Base-by-base conservation (phyloP, 53 echinoderm and acorn worm genomes). In the Actinopyga echinites region DNA sequence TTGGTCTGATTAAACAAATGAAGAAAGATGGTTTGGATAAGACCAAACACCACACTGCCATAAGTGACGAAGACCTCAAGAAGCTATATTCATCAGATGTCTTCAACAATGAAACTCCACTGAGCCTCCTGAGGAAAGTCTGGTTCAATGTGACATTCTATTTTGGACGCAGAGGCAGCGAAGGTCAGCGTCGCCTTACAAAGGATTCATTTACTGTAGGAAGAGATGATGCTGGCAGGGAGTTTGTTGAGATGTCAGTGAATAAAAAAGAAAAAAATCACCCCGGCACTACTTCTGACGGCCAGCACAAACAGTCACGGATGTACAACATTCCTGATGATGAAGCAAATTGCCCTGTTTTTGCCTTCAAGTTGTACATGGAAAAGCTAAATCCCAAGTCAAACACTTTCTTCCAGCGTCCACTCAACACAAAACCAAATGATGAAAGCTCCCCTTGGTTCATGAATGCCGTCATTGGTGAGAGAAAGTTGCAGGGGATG, bases 361-460 rank as follows among this genome's bases (percentile, higher is more conserved):
- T 17, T 20, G 80, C 80, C 33, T 58, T 80, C 35, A 58, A 80
- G 22, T 33, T 80, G 4, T 80, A 59, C 42, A 25, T 80, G 32
- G 34, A 59, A 35, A 80, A 58, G 52, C 25, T 77, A 24, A 15
- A 77, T 30, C 78, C 78, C 31, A 20, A 35, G 17, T 35, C 10
- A 35, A 40, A 74, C 38, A 40, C 44, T 35, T 74, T 36, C 19
- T 74, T 35, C 24, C 74, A 74, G 44, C 13, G 74, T 11, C 74
- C 21, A 67, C 20, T 25, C 20, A 30, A 25, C 19, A 20, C 19
- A 30, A 67, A 67, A 33, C 28, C 34, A 67, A 67, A 28, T 67
- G 19, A 20, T 25, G 34, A 67, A 67, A 21, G 68, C 30, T 23
- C 22, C 6, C 30, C 68, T 20, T 33, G 30, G 34, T 67, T 30